Evolutionary conservation across 2,113 vertebrate genomes (phyloP).

Genomic region (Chaetodon trifascialis): DNA sequence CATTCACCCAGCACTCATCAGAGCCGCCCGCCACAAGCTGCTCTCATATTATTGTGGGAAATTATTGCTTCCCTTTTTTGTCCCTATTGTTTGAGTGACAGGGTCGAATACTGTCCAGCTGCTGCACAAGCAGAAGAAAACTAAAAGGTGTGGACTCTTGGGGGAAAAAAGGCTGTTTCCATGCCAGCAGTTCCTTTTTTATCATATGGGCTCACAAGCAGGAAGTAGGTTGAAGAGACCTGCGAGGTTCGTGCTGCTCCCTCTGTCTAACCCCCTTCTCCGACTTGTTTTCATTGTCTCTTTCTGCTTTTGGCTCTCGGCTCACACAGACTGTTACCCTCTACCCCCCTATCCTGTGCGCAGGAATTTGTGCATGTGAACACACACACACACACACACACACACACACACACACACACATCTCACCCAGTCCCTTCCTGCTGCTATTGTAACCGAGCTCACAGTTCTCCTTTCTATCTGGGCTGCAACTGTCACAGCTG

Average conservation of each 20-base stretch:
- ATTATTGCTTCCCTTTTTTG: slow-evolving; percentile 29
- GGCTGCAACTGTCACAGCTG: slow-evolving; percentile 68
- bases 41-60: not conserved
- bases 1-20: slow-evolving; percentile 8
- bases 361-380: slow-evolving; percentile 41
- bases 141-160: not conserved
- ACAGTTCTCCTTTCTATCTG: slow-evolving; percentile 81
- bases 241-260: slow-evolving; percentile 3
- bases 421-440: slow-evolving; percentile 67
- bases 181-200: slow-evolving; percentile 43
- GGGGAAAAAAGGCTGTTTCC: slow-evolving; percentile 24
- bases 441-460: slow-evolving; percentile 71
- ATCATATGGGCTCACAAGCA: slow-evolving; percentile 28
- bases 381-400: slow-evolving; percentile 28
- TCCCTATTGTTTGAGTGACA: slow-evolving; percentile 1
- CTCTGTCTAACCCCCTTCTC: slow-evolving; percentile 20
- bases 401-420: slow-evolving; percentile 42
- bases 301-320: slow-evolving; percentile 22
- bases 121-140: not conserved
- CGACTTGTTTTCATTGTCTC: slow-evolving; percentile 45
- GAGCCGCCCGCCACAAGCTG: not conserved
- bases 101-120: not conserved
- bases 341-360: slow-evolving; percentile 48
- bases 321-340: slow-evolving; percentile 67
- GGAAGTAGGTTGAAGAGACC: slow-evolving; percentile 64